Base-by-base conservation (phyloP, 2,888 invertebrate species). In the Lysandra bellargus region DNA sequence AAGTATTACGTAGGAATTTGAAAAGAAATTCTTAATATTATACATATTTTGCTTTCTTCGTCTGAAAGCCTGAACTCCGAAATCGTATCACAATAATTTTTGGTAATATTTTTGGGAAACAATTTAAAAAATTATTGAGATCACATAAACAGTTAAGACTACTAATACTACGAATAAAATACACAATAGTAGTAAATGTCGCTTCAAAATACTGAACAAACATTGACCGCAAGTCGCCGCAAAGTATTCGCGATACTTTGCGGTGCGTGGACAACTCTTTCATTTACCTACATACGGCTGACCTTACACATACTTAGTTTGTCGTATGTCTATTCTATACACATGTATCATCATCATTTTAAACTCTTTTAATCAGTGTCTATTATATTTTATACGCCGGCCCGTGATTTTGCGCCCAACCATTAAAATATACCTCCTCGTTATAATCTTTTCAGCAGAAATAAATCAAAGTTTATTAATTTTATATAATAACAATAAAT, bases 151-250 rank as follows among this genome's bases (percentile, higher is more conserved):
- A 30, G 53, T 75, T 75, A 75, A 23, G 7, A 53, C 53, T 75
- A 75, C 75, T 75, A 75, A 75, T 75, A 76, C 76, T 57, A 57
- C 14, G 14, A 17, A 69, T 33, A 76, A 76, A 57, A 76, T 72
- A 78, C n/a, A 14, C 33, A 69, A 69, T 33, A 37, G 4, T 23
- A 64, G 69, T 69, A 5, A 69, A 69, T 17, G 33, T 37, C 69
- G 33, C 69, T 69, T 69, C 69, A 23, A 69, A 69, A 69, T 69
- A 69, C 69, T 69, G 69, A 23, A 64, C n/a, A 61, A 23, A 64
- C 69, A 69, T 69, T 37, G 4, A 69, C 33, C 30, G 33, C 30
- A 69, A 14, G 33, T 33, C 69, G 23, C 69, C 69, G 37, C 33
- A 33, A 69, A 69, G 64, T 64, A 23, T n/a, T 23, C 2, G 9